Conservation (phyloP, 1,140 invertebrate species). For the Bombus pascuorum region DNA sequence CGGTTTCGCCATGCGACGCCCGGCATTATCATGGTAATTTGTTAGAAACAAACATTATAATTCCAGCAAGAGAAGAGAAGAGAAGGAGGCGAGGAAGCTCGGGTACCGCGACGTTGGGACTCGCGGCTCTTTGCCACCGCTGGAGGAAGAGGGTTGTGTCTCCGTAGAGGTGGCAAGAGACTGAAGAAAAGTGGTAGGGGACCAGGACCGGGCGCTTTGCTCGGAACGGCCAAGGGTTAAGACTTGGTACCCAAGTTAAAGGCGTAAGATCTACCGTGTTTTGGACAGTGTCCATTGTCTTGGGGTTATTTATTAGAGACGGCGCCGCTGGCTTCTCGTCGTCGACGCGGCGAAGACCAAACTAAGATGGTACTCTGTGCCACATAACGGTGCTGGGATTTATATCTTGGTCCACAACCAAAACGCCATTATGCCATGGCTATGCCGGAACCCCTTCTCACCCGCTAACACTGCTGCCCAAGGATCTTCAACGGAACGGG, state of each 20-base stretch:
- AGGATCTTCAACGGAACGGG: constrained; percentile 33
- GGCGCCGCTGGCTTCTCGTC: constrained; percentile 59
- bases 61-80: constrained; percentile 62
- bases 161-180: constrained; percentile 42
- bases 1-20: constrained; percentile 72
- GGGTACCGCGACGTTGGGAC: constrained; percentile 28
- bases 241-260: constrained; percentile 78
- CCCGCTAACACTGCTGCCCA: constrained; percentile 35
- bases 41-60: constrained; percentile 84
- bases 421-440: constrained; percentile 66
- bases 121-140: not conserved
- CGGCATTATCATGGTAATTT: constrained; percentile 83
- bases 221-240: constrained; percentile 70
- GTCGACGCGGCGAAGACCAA: constrained; percentile 61
- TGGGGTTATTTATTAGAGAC: constrained; percentile 80
- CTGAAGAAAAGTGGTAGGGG: constrained; percentile 54
- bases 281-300: constrained; percentile 83
- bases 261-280: constrained; percentile 82
- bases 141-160: constrained; percentile 24
- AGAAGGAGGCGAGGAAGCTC: constrained; percentile 4
- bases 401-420: constrained; percentile 67
- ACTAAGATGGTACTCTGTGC: constrained; percentile 64
- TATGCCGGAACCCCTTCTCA: constrained; percentile 57
- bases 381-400: constrained; percentile 65
- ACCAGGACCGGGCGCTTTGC: constrained; percentile 20